These are phyloP conservation scores for Mycogona germanica DNA, from an alignment of 2,888 invertebrate species.

Conservation along the genomic window DNA sequence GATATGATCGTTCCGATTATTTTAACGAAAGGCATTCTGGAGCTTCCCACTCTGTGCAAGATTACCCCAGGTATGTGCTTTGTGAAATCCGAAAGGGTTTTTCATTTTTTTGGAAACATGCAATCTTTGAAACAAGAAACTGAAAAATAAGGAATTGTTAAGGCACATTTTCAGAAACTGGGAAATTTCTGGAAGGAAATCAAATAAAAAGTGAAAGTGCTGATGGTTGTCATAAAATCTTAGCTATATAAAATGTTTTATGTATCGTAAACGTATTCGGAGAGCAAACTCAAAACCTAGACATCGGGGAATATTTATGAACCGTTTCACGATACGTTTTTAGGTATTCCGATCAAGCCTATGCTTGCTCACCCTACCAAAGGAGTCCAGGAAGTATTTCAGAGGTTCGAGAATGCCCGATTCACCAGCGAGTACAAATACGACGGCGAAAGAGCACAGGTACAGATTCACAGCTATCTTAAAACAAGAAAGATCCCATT, in stretches of 20 bases:
- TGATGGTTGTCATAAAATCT: too few species aligned
- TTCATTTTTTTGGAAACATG: too few species aligned
- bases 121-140: too few species aligned
- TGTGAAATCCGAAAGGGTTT: background rate
- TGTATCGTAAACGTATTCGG: too few species aligned
- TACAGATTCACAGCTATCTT: background rate
- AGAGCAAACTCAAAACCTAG: too few species aligned
- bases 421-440: constrained; percentile 99
- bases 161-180: too few species aligned
- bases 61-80: constrained; percentile 56
- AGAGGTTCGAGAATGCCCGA: constrained; percentile 65
- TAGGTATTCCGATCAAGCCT: constrained; percentile 78
- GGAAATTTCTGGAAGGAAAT: too few species aligned
- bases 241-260: background rate
- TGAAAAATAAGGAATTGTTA: too few species aligned
- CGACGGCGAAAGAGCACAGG: constrained; percentile 84
- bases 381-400: constrained; percentile 77
- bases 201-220: too few species aligned
- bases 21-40: constrained; percentile 57
- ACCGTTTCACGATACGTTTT: too few species aligned
- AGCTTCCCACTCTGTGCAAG: constrained; percentile 65
- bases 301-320: too few species aligned
- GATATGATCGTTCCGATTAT: constrained; percentile 67
- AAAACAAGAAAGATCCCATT: background rate
- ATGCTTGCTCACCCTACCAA: constrained; percentile 98